Percentiles rank a stretch among this genome's conserved stretches.
These are phyloP conservation scores for Ornithorhynchus anatinus DNA, from an alignment of 2,113 vertebrate genomes.

Conservation along the genomic window DNA sequence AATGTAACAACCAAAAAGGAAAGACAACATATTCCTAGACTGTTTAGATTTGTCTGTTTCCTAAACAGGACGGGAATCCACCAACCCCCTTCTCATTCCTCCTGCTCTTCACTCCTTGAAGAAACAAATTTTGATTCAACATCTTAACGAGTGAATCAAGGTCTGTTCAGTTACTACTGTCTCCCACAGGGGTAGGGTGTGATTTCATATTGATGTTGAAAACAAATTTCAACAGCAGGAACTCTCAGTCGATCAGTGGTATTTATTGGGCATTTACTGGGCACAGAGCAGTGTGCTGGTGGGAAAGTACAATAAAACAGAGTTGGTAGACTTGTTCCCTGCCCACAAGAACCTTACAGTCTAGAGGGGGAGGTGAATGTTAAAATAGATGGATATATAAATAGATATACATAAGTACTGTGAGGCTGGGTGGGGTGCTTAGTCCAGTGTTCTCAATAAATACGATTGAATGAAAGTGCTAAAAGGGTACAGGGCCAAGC, in stretches of 20 bases:
- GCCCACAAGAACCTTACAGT: too few species aligned
- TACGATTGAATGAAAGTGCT: too few species aligned
- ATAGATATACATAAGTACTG: too few species aligned
- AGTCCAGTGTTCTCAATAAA: too few species aligned
- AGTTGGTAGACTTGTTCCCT: too few species aligned
- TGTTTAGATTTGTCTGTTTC: not conserved
- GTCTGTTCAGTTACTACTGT: not conserved
- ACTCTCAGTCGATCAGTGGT: not conserved
- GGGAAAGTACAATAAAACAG: too few species aligned
- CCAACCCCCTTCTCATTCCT: rapidly evolving
- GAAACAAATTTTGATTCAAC: not conserved
- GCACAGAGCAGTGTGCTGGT: too few species aligned
- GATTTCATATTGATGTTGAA: not conserved
- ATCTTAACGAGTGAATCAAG: not conserved
- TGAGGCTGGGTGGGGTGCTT: too few species aligned
- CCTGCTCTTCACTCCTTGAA: not conserved
- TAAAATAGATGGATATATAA: too few species aligned
- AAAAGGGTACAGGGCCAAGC: too few species aligned
- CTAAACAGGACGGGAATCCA: not conserved
- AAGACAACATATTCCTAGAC: not conserved
- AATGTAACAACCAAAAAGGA: not conserved
- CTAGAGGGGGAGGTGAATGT: too few species aligned
- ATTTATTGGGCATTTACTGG: not conserved
- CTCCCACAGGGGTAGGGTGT: not conserved
- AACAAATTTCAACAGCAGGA: not conserved